phyloP scores from a whole-genome alignment of 2,797 vertebrate genomes.

The Urosaurus nigricauda region DNA sequence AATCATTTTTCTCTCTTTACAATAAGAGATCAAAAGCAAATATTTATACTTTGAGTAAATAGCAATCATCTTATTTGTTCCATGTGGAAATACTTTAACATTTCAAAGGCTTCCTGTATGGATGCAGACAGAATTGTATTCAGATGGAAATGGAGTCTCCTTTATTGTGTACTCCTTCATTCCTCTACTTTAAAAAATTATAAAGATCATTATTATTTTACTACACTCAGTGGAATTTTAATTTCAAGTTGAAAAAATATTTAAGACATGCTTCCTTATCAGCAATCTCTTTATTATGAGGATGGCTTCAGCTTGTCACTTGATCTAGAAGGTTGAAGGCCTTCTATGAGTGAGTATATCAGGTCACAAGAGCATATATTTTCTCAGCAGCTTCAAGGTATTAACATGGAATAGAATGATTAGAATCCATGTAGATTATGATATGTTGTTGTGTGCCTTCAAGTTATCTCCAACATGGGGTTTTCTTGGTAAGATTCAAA shows the following conservation, averaged over 20 bases:
- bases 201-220: constrained; percentile 33
- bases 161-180: neutral
- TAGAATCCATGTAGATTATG: no score
- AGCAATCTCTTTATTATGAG: neutral
- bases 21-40: neutral
- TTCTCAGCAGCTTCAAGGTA: neutral
- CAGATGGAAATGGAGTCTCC: constrained; percentile 42
- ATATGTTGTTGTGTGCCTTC: no score
- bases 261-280: neutral
- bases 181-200: no score
- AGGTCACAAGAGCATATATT: neutral
- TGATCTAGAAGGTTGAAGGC: no score
- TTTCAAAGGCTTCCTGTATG: constrained; percentile 59
- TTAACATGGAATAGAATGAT: no score
- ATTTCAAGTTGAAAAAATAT: constrained; percentile 18
- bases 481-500: no score
- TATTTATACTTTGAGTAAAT: constrained; percentile 41
- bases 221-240: constrained; percentile 21
- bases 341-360: neutral
- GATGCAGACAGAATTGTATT: constrained; percentile 50
- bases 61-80: constrained; percentile 38
- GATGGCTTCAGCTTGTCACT: no score
- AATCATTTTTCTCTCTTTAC: neutral
- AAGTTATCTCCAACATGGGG: no score
- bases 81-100: constrained; percentile 34